phyloP scores from a whole-genome alignment of 1,140 invertebrate species.

The Rhopalosiphum padi region DNA sequence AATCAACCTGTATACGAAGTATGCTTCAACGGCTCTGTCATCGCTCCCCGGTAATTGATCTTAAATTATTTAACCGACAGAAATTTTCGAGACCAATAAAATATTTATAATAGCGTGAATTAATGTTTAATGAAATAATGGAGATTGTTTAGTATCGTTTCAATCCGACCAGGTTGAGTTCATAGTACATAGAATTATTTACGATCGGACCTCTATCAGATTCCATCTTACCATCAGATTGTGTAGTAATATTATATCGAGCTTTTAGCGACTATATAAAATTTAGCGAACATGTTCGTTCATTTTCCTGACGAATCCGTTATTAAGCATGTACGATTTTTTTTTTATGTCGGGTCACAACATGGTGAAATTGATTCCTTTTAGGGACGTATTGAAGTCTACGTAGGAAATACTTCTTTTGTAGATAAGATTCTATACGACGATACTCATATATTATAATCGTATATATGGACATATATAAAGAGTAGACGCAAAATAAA shows the following conservation, averaged over 20 bases:
- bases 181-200: not conserved
- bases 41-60: not conserved
- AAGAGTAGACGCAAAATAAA: not conserved
- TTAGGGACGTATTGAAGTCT: not conserved
- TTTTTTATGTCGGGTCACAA: not conserved
- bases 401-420: not conserved
- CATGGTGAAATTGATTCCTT: not conserved
- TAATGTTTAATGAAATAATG: not conserved
- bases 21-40: too few relatives aligned
- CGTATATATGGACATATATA: not conserved
- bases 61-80: not conserved
- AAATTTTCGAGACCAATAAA: not conserved
- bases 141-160: not conserved
- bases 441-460: too few relatives aligned
- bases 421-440: too few relatives aligned
- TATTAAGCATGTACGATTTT: not conserved
- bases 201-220: not conserved
- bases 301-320: not conserved
- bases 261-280: not conserved
- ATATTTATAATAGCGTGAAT: not conserved
- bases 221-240: not conserved
- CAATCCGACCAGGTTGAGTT: not conserved
- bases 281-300: not conserved
- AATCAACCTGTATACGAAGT: not conserved
- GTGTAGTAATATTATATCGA: too few relatives aligned